Evolutionary conservation across 2,797 vertebrate species (phyloP), one percentile per base, ranked within the genome.

Genomic region (Emys orbicularis): DNA sequence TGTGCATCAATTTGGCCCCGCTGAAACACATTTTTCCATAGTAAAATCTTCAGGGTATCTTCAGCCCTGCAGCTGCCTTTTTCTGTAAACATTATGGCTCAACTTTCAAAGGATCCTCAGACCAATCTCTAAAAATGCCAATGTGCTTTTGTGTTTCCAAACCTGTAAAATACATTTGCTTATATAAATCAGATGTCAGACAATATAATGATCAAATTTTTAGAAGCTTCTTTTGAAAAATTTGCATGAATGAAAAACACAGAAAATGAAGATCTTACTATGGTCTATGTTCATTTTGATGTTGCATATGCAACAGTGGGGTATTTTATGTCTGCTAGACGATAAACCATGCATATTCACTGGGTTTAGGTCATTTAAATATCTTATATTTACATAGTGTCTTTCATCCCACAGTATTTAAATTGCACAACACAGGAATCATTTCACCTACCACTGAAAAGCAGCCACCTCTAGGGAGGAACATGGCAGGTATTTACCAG

Each of bases 221-320:
- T 82, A 94, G 34, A n/a, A 61, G 82, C 65, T 94, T 96, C 91
- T 96, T 86, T 44, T 94, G 82, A 85, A 6, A 90, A 93, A 92
- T 95, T 84, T 92, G 81, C 44, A 41, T 61, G 61, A 90, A 41
- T 49, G 18, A 9, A 72, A 72, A 72, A 72, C 37, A 37, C n/a
- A 72, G n/a, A 19, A 68, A 68, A 65, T n/a, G 16, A 15, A 65
- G 34, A 68, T 37, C 18, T 68, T 21, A 68, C 61, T 68, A 37
- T 37, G 34, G 34, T 37, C 16, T 68, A 61, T 61, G 59, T 34
- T n/a, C 31, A 61, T 61, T 61, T 61, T 34, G 31, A 16, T 61
- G 29, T 18, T 34, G 59, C 59, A 61, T 61, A 61, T 61, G 12
- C 59, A 34, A 61, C 59, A 61, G 7, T 61, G 59, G 31, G 31